phyloP scores from a whole-genome alignment of 2,113 vertebrate species.

The Paradisaea rubra region DNA sequence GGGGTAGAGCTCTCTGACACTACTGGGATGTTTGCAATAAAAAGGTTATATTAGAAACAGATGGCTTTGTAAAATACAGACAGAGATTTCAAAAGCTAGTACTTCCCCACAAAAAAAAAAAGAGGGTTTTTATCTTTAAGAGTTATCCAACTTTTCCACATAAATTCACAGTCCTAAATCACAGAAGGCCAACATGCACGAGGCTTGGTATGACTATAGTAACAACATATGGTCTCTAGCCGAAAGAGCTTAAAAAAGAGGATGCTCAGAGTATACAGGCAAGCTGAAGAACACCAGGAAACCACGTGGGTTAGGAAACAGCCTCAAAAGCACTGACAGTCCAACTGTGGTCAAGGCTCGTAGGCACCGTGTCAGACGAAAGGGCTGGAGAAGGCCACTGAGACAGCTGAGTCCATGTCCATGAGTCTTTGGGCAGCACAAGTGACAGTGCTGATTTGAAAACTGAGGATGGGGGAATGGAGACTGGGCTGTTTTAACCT shows the following conservation, averaged over 20 bases:
- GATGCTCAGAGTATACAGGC: background rate
- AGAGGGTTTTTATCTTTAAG: background rate
- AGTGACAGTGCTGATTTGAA: background rate
- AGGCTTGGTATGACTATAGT: background rate
- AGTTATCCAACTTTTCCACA: conserved; percentile 8
- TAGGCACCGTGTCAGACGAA: background rate
- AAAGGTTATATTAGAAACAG: background rate
- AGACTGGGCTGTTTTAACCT: background rate
- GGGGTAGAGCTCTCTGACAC: background rate
- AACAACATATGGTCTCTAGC: conserved; percentile 2
- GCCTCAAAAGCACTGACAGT: background rate
- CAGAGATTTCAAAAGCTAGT: background rate
- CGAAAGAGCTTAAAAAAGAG: conserved; percentile 17
- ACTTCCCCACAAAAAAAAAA: background rate
- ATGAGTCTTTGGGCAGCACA: background rate
- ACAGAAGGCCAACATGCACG: background rate
- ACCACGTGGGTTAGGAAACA: background rate
- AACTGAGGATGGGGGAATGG: background rate
- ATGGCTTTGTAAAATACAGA: background rate
- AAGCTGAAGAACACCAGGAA: background rate
- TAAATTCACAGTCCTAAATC: conserved; percentile 33
- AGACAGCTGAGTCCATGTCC: accelerated
- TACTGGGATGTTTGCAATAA: background rate
- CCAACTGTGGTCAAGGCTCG: background rate
- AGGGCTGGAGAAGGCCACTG: background rate